These are phyloP conservation scores for Heliornis fulica DNA, from an alignment of 2,113 vertebrate genomes.

Conservation along the genomic window DNA sequence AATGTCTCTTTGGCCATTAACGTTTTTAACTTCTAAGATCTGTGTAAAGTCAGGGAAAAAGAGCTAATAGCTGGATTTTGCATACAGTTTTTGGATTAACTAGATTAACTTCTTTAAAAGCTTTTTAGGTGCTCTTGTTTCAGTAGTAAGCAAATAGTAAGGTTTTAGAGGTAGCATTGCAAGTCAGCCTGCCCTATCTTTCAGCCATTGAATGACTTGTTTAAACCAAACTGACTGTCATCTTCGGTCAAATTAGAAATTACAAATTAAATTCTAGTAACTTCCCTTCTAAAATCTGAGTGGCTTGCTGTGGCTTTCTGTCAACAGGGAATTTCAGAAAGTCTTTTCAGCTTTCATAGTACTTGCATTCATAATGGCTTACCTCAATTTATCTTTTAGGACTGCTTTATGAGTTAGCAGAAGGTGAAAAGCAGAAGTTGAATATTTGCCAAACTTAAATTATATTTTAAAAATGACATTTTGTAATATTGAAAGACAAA, in stretches of 20 bases:
- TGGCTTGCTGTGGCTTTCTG: background rate
- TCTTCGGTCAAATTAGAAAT: background rate
- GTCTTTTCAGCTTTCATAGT: background rate
- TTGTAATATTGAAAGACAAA: background rate
- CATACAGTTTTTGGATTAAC: background rate
- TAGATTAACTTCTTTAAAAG: background rate
- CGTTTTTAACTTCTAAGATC: background rate
- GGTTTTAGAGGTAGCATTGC: background rate
- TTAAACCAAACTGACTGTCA: background rate
- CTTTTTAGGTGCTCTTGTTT: background rate
- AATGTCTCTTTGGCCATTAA: background rate
- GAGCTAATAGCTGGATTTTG: background rate
- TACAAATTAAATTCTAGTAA: background rate
- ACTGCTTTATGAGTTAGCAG: background rate
- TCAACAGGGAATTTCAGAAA: background rate
- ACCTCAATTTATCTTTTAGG: background rate
- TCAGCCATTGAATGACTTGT: background rate
- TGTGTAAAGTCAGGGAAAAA: background rate
- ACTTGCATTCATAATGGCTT: fast-evolving
- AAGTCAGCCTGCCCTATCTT: background rate
- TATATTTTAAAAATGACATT: background rate
- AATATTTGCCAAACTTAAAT: background rate
- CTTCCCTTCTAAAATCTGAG: background rate
- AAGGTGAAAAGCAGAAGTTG: background rate
- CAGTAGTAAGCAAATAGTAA: background rate